Percentiles rank a stretch among this genome's conserved stretches.
Conservation (phyloP, 2,797 vertebrate genomes). For the Manis javanica region DNA sequence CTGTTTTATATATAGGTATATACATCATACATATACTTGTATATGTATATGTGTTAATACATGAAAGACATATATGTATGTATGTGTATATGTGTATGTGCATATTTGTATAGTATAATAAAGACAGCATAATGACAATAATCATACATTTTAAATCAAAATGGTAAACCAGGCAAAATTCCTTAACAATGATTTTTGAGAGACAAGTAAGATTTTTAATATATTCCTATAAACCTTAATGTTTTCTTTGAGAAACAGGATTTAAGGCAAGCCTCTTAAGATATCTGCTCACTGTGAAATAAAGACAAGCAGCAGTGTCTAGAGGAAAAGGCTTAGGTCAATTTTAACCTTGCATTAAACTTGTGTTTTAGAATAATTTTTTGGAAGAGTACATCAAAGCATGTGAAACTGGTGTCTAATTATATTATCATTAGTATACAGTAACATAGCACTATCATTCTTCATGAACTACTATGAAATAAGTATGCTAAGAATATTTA, state of each 20-base stretch:
- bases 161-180: constrained; percentile 31
- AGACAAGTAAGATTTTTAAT: not conserved
- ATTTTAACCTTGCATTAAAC: constrained; percentile 41
- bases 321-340: not conserved
- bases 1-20: not conserved
- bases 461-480: constrained; percentile 69
- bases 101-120: not conserved
- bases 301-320: not conserved
- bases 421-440: constrained; percentile 67
- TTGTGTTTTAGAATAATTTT: constrained; percentile 61
- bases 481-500: constrained; percentile 73
- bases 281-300: not conserved
- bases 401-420: constrained; percentile 66
- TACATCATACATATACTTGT: not conserved
- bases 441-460: constrained; percentile 55
- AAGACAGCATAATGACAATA: not conserved
- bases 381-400: constrained; percentile 64
- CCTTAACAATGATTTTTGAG: not conserved
- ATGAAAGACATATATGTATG: not conserved
- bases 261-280: not conserved
- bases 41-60: not conserved
- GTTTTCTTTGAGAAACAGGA: not conserved
- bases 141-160: constrained; percentile 5
- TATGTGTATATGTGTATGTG: not conserved
- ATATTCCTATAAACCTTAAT: not conserved